A percentile compares a stretch with the other conserved stretches of the same genome.
Conservation (phyloP, 2,888 invertebrate species). For the Crocallis elinguaria region DNA sequence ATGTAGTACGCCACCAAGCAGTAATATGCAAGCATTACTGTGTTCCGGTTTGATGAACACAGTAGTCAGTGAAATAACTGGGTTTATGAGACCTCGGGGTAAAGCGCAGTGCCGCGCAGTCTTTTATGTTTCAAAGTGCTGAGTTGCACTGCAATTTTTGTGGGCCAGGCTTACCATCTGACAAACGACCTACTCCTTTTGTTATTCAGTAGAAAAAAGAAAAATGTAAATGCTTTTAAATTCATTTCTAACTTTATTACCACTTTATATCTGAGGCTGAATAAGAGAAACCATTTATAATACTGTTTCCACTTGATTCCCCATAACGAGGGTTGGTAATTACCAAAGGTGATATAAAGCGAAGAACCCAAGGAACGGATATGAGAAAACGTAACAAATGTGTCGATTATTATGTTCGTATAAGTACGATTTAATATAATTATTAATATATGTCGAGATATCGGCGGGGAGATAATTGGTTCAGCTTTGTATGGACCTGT, state of each 20-base stretch:
- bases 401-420: constrained; percentile 15
- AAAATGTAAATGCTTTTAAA: too few species aligned
- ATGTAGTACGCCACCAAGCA: too few species aligned
- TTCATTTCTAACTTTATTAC: neutral
- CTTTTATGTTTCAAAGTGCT: too few species aligned
- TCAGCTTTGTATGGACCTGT: constrained; percentile 7
- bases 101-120: too few species aligned
- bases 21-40: too few species aligned
- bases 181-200: too few species aligned
- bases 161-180: too few species aligned
- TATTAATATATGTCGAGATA: constrained; percentile 6
- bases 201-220: too few species aligned
- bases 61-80: too few species aligned
- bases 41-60: too few species aligned
- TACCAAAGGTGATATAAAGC: constrained; percentile 19
- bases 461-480: constrained; percentile 1
- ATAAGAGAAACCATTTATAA: constrained; percentile 11
- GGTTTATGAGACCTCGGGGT: too few species aligned
- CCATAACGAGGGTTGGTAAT: constrained; percentile 10
- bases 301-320: constrained; percentile 16
- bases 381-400: constrained; percentile 28
- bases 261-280: neutral
- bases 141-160: too few species aligned
- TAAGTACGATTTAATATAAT: constrained; percentile 14
- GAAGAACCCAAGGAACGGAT: constrained; percentile 12